Conservation (phyloP, 2,888 invertebrate genomes). For the Nomada fabriciana region DNA sequence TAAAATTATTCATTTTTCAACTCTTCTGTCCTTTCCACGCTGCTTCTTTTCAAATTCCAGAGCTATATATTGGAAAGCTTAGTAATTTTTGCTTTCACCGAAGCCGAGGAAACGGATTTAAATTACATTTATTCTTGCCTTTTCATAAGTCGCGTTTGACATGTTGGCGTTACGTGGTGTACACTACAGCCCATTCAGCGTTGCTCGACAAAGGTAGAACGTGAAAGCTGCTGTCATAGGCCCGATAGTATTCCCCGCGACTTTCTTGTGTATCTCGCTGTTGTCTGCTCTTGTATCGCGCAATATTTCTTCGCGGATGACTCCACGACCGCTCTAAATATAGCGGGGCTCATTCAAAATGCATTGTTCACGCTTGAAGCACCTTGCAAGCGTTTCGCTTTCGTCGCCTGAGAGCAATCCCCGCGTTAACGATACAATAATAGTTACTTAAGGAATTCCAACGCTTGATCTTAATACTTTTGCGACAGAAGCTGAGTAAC, state of each 20-base stretch:
- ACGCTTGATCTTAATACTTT: neutral
- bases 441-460: neutral
- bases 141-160: neutral
- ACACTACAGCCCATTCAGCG: too few relatives aligned
- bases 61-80: too few relatives aligned
- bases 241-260: constrained; percentile 29
- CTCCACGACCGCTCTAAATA: constrained; percentile 37
- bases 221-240: constrained; percentile 24
- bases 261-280: constrained; percentile 35
- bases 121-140: too few relatives aligned
- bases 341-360: constrained; percentile 6
- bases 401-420: neutral
- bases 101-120: too few relatives aligned
- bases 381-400: neutral
- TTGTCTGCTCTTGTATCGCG: constrained; percentile 29
- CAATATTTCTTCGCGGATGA: constrained; percentile 42
- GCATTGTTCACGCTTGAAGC: constrained; percentile 29
- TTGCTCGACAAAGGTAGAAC: constrained; percentile 16
- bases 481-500: too few relatives aligned
- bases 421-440: neutral
- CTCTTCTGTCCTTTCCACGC: too few relatives aligned
- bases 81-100: too few relatives aligned
- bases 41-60: too few relatives aligned
- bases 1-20: too few relatives aligned
- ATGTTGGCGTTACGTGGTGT: too few relatives aligned